Base-by-base conservation (phyloP, 2,797 vertebrate species). In the Chiloscyllium punctatum region DNA sequence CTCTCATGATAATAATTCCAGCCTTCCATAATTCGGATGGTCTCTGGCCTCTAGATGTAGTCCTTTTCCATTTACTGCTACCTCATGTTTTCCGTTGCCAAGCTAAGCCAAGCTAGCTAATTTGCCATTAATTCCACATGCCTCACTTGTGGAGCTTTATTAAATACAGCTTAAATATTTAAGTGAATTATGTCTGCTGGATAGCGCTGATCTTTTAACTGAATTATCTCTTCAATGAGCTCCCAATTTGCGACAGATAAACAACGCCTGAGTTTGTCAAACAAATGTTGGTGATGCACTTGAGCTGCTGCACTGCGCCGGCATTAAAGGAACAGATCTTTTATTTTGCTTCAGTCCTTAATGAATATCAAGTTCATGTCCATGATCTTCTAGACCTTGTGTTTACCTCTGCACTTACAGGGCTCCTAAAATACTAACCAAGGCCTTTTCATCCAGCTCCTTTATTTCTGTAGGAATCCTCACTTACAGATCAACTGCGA, bases 361-460 rank as follows among this genome's bases (percentile, higher is more conserved):
- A n/a, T 37, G 57, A 91, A 66, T 91, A 66, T 66, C 7, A 33
- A 37, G 62, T 37, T 23, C 23, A 5, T 27, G 9, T 92, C 42
- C 37, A 42, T 92, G 25, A 92, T 42, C 42, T 37, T 92, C n/a
- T 8, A 92, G 66, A 37, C 33, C 88, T 91, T 4, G 21, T 15
- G 6, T 21, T 25, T 18, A 68, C 18, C 62, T 66, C 53, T 68
- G 21, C n/a, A 27, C 69, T 92, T 42, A 9, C 90, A 92, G 33
- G n/a, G 57, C 88, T 66, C 88, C 88, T 66, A 66, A 68, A 92
- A 92, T 92, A 69, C 92, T 69, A 92, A 92, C 66, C 90, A 69
- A 69, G 9, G n/a, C 62, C 66, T 42, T 92, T 92, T 66, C 33
- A 33, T 13, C 33, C 62, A 62, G 53, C 87, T 90, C n/a, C 68